Evolutionary conservation across 92 coral and sea anemone genomes (phyloP).

Genomic region (Anthopleura xanthogrammica): DNA sequence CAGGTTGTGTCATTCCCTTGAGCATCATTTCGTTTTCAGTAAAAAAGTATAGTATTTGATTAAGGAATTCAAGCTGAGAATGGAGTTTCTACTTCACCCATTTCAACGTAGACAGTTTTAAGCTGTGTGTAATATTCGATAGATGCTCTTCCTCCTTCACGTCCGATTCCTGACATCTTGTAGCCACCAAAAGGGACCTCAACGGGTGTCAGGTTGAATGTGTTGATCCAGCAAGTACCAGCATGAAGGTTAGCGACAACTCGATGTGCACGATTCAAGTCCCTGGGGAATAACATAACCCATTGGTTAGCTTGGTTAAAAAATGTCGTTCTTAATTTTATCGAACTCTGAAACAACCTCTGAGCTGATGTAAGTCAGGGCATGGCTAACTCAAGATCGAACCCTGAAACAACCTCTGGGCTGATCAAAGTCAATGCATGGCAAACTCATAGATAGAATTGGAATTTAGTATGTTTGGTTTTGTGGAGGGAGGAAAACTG

Average conservation of each 20-base stretch:
- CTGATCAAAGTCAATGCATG: too few relatives aligned
- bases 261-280: conserved; percentile 85
- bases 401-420: neutral
- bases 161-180: conserved; percentile 97
- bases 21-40: too few relatives aligned
- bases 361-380: too few relatives aligned
- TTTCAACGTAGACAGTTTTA: conserved; percentile 90
- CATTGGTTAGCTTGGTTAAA: too few relatives aligned
- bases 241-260: conserved; percentile 81
- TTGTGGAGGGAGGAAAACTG: too few relatives aligned
- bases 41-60: neutral
- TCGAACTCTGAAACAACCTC: neutral
- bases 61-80: conserved; percentile 22
- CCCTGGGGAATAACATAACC: conserved; percentile 38
- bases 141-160: conserved; percentile 83
- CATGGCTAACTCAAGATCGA: too few relatives aligned
- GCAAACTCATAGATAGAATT: too few relatives aligned
- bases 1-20: too few relatives aligned
- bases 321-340: neutral
- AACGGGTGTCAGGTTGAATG: conserved; percentile 72
- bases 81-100: conserved; percentile 90
- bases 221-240: conserved; percentile 92
- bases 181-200: conserved; percentile 97
- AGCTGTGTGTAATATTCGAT: conserved; percentile 86
- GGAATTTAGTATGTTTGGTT: too few relatives aligned